These are phyloP conservation scores for Epiblema foenella DNA, from an alignment of 2,888 invertebrate genomes.

Conservation along the genomic window DNA sequence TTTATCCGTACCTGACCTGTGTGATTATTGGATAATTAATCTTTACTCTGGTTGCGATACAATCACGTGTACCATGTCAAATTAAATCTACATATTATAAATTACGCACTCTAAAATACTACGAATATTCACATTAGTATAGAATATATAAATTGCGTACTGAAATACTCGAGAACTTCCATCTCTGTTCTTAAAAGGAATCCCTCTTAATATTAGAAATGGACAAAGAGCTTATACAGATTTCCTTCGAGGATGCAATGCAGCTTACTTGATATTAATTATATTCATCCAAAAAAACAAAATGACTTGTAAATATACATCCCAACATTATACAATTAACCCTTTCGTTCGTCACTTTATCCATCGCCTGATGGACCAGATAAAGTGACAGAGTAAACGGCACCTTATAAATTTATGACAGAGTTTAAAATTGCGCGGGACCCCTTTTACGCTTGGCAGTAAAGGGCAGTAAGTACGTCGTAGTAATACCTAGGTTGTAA, in stretches of 20 bases:
- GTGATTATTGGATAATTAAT: no score
- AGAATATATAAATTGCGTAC: not conserved
- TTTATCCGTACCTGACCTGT: no score
- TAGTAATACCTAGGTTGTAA: constrained; percentile 17
- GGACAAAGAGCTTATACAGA: constrained; percentile 1
- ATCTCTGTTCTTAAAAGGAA: not conserved
- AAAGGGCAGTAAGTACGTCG: not conserved
- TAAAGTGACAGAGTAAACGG: no score
- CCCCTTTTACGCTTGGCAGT: no score
- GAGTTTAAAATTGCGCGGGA: no score
- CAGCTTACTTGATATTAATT: not conserved
- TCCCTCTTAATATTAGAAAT: not conserved
- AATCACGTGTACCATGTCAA: not conserved
- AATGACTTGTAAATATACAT: not conserved
- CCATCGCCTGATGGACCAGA: no score
- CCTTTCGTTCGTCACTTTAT: no score
- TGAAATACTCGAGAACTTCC: not conserved
- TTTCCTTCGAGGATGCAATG: not conserved
- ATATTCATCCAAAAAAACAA: not conserved
- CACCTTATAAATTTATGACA: no score
- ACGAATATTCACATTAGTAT: not conserved
- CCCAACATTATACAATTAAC: not conserved
- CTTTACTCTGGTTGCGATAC: no score
- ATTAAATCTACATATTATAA: not conserved
- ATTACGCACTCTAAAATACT: not conserved